Evolutionary conservation across 2,888 invertebrate genomes (phyloP), one percentile per base, ranked within the genome.

Genomic region (Venusia cambrica): DNA sequence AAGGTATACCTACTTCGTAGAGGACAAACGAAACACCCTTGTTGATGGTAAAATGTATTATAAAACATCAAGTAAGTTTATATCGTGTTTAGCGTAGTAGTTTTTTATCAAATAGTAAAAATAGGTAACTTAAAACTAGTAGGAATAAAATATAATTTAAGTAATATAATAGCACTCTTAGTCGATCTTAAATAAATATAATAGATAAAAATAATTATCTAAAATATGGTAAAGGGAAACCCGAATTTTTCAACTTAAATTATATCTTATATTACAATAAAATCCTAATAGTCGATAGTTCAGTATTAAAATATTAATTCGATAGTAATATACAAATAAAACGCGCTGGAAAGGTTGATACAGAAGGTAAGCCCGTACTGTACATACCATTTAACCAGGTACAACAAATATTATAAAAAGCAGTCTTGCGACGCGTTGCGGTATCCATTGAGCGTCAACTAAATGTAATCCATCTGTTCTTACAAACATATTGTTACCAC

Each of bases 171-270:
- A 41, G 36, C 27, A 45, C 32, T 42, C 39, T 37, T 25, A 30
- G 11, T 35, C 27, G 26, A 10, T 3, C 22, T 22, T 7, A 37
- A 38, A 31, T 43, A 19, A 33, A 20, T 27, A 22, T 39, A 17
- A 30, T 8, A n/a, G 29, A 34, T 7, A 37, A 34, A 47, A 45
- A 38, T 35, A 48, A 40, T 26, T 25, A 22, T 25, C 24, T 18
- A 19, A 33, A 42, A 30, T 35, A 40, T 38, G 41, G 24, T 39
- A 45, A 41, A 47, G 45, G 48, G 47, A 38, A 24, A 50, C 45
- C 51, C 45, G 42, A 42, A 38, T 42, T 48, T 38, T 15, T 44
- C 12, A 39, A 40, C 33, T 30, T 28, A 29, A 22, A 35, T 35
- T 17, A 22, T 18, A 26, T 33, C 11, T 27, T 21, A 33, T 10